These are phyloP conservation scores for Alcis repandata DNA, from an alignment of 2,888 invertebrate genomes.

Conservation along the genomic window DNA sequence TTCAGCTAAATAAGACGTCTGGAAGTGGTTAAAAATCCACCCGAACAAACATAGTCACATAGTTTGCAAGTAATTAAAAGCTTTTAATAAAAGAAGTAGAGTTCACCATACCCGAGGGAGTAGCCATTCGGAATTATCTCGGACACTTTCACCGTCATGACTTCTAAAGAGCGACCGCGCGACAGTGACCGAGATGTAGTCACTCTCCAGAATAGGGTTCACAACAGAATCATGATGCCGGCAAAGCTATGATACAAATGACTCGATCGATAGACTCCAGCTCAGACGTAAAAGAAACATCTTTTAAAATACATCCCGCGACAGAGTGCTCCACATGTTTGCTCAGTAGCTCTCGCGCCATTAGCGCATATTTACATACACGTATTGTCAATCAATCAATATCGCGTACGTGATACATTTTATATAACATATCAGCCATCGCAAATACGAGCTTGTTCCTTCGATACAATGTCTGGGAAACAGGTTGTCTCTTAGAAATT, in stretches of 20 bases:
- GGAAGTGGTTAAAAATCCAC: no score
- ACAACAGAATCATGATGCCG: no score
- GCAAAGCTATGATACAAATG: background rate
- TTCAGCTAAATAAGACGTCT: no score
- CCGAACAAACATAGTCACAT: no score
- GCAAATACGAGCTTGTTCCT: conserved; percentile 19
- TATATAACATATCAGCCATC: conserved; percentile 19
- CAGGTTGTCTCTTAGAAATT: conserved; percentile 5
- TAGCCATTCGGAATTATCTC: no score
- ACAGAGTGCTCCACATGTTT: conserved; percentile 27
- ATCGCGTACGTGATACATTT: conserved; percentile 36
- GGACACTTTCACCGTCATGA: no score
- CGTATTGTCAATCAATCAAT: conserved; percentile 48
- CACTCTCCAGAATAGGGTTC: no score
- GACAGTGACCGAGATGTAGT: no score
- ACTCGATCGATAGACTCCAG: background rate
- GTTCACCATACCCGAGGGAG: no score
- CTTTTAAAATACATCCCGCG: conserved; percentile 15
- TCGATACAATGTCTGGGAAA: conserved; percentile 12
- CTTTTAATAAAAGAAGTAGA: no score
- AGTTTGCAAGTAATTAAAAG: no score
- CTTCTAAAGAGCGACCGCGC: no score
- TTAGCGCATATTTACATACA: conserved; percentile 40
- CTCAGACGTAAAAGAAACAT: conserved; percentile 11
- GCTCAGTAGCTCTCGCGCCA: conserved; percentile 24